phyloP scores from a whole-genome alignment of 1,140 invertebrate genomes.

The Papilio aristodemus region DNA sequence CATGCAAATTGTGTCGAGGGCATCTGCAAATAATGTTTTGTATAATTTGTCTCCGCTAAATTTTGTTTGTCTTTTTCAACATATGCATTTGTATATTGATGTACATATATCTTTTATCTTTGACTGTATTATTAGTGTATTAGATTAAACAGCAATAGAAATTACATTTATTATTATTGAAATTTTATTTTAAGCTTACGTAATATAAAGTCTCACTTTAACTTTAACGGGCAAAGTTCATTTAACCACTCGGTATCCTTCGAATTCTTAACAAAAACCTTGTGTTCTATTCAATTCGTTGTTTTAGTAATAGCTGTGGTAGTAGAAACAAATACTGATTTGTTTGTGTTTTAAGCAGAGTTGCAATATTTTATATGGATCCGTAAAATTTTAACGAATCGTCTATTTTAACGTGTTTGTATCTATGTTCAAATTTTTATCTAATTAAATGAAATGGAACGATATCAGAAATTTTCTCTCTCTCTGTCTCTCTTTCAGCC shows the following conservation, averaged over 20 bases:
- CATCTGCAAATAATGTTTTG: slow-evolving; percentile 20
- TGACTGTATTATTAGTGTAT: too few relatives aligned
- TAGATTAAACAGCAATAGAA: too few relatives aligned
- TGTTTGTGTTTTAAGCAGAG: not conserved
- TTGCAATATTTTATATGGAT: not conserved
- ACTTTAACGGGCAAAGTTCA: not conserved
- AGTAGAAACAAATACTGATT: not conserved
- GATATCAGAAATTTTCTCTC: too few relatives aligned
- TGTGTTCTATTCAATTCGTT: slow-evolving; percentile 7
- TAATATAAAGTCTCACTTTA: too few relatives aligned
- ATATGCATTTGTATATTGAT: slow-evolving; percentile 5
- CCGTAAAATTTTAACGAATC: too few relatives aligned
- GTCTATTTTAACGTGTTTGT: not conserved
- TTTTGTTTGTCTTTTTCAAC: slow-evolving; percentile 11
- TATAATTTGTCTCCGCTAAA: slow-evolving; percentile 9
- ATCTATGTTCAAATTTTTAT: too few relatives aligned
- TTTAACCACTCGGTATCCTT: not conserved
- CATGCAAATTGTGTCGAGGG: slow-evolving; percentile 21
- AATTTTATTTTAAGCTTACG: too few relatives aligned
- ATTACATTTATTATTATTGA: not conserved
- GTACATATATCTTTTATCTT: too few relatives aligned
- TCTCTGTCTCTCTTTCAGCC: too few relatives aligned
- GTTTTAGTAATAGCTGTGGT: not conserved
- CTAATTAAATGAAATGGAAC: too few relatives aligned
- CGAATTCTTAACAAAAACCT: not conserved